A percentile compares a stretch with the other conserved stretches of the same genome.
These are phyloP conservation scores for Alviniconcha strummeri DNA, from an alignment of 2,888 invertebrate species.

Conservation along the genomic window DNA sequence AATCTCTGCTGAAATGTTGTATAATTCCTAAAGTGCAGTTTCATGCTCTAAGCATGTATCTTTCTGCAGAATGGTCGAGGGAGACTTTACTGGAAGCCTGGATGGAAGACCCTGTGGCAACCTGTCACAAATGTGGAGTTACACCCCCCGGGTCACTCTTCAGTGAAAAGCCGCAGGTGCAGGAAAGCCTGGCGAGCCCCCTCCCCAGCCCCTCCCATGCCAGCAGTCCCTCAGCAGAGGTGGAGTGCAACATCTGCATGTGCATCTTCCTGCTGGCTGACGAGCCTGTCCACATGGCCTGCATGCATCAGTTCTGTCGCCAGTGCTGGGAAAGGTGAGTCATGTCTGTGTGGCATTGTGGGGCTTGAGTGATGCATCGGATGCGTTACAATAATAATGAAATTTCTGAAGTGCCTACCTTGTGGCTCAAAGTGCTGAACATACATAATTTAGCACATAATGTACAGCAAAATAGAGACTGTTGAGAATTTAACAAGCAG, in stretches of 20 bases:
- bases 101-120: slow-evolving; percentile 81
- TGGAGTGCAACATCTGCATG: slow-evolving; percentile 79
- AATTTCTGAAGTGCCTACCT: not conserved
- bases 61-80: slow-evolving; percentile 80
- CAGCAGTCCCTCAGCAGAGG: slow-evolving; percentile 49
- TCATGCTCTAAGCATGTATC: no score
- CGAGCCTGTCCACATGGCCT: slow-evolving; percentile 78
- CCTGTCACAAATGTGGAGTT: slow-evolving; percentile 81
- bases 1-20: no score
- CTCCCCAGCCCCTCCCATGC: slow-evolving; percentile 47
- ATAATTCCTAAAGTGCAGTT: no score
- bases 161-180: slow-evolving; percentile 63
- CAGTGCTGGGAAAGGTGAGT: slow-evolving; percentile 79
- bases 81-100: slow-evolving; percentile 81
- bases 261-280: slow-evolving; percentile 74
- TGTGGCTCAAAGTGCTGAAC: no score
- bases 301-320: slow-evolving; percentile 80
- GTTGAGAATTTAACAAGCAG: no score
- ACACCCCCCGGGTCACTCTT: slow-evolving; percentile 77
- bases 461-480: no score
- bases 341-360: no score
- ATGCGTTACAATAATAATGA: not conserved
- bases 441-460: no score
- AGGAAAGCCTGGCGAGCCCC: slow-evolving; percentile 58
- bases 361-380: not conserved